Evolutionary conservation across 2,888 invertebrate species (phyloP).

Genomic region (Drosophila formosana): DNA sequence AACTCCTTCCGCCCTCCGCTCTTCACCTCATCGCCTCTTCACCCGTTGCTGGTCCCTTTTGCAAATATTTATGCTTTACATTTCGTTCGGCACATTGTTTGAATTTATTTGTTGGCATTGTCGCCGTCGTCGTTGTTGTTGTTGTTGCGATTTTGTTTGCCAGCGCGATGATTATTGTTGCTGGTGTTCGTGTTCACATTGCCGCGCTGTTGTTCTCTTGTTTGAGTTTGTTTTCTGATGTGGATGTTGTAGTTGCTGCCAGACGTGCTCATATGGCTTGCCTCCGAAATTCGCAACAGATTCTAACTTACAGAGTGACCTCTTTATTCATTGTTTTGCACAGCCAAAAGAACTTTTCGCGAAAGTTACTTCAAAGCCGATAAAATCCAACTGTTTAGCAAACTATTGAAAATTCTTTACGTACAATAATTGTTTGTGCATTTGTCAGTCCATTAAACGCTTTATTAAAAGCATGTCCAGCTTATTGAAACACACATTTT

Average conservation of each 20-base stretch:
- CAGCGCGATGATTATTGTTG: slow-evolving; percentile 73
- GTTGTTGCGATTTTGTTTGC: slow-evolving; percentile 65
- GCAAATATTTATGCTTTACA: slow-evolving; percentile 81
- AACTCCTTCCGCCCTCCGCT: slow-evolving; percentile 20
- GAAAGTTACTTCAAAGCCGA: slow-evolving; percentile 39
- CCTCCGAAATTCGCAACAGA: slow-evolving; percentile 53
- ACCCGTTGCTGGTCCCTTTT: slow-evolving; percentile 60
- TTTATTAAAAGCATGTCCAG: too few species aligned
- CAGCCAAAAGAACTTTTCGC: slow-evolving; percentile 29
- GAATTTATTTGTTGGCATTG: slow-evolving; percentile 77
- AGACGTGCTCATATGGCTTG: slow-evolving; percentile 67
- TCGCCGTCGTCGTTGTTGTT: slow-evolving; percentile 32
- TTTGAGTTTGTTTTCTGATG: slow-evolving; percentile 30
- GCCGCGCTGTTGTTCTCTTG: slow-evolving; percentile 17
- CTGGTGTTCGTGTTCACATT: slow-evolving; percentile 43
- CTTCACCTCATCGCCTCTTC: slow-evolving; percentile 1
- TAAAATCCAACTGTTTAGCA: slow-evolving; percentile 24
- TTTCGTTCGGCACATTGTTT: slow-evolving; percentile 80
- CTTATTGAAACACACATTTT: too few species aligned
- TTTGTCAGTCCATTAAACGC: too few species aligned
- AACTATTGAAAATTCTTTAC: background rate
- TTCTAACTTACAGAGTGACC: slow-evolving; percentile 52
- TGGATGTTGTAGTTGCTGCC: slow-evolving; percentile 31
- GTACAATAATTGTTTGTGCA: too few species aligned
- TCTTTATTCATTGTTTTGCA: slow-evolving; percentile 67